These are phyloP conservation scores for Acrossocheilus wenchowensis DNA, from an alignment of 2,797 vertebrate genomes.

Conservation along the genomic window DNA sequence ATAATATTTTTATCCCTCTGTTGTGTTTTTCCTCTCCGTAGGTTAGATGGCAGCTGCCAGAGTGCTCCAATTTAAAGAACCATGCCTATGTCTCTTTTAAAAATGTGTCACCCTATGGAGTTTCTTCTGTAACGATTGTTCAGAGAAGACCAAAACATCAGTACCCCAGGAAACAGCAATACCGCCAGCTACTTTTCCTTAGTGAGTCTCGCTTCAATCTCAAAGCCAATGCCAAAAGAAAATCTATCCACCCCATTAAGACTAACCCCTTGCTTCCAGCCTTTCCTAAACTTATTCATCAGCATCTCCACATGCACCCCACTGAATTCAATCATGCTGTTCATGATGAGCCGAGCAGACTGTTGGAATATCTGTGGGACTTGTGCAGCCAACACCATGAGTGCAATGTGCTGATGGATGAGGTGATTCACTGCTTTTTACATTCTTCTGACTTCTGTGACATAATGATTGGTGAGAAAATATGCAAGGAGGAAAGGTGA, in stretches of 20 bases:
- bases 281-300: constrained; percentile 41
- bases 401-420: constrained; percentile 19
- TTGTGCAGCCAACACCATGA: background rate
- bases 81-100: constrained; percentile 12
- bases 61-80: background rate
- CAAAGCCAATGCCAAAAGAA: constrained; percentile 19
- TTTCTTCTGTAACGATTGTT: background rate
- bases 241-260: constrained; percentile 18
- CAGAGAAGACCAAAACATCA: constrained; percentile 7
- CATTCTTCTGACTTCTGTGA: background rate
- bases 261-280: background rate
- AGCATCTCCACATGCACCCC: constrained; percentile 15
- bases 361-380: constrained; percentile 8
- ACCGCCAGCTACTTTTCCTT: background rate
- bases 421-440: constrained; percentile 5
- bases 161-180: constrained; percentile 17
- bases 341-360: constrained; percentile 28
- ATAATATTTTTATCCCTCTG: background rate
- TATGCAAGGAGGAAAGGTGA: background rate
- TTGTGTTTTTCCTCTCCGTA: background rate
- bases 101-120: background rate
- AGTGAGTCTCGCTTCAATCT: constrained; percentile 15
- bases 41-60: background rate
- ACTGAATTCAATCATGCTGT: constrained; percentile 32
- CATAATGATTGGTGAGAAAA: constrained; percentile 7